phyloP scores from a whole-genome alignment of 2,113 vertebrate genomes.

The Centropus bengalensis region DNA sequence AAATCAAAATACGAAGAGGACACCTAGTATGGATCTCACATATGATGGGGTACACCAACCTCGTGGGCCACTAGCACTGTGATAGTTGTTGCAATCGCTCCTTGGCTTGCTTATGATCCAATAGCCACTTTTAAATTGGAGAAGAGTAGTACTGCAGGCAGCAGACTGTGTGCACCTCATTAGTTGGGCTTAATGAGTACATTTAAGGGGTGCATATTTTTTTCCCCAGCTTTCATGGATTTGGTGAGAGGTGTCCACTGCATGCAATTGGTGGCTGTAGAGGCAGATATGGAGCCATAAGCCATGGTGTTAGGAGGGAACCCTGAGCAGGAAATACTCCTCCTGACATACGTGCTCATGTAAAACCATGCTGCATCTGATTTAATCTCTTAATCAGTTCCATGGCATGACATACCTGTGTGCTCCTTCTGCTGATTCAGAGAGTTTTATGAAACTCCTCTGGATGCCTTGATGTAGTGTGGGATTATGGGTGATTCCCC shows the following conservation, averaged over 20 bases:
- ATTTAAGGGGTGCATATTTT: rapidly evolving
- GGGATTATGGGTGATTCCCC: neutral
- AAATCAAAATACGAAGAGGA: neutral
- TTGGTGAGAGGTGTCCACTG: neutral
- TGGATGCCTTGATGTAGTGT: neutral
- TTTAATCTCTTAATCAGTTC: neutral
- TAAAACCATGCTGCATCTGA: neutral
- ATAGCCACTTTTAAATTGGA: neutral
- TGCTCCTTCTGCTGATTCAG: neutral
- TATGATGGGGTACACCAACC: rapidly evolving
- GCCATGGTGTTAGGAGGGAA: neutral
- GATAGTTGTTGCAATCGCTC: neutral
- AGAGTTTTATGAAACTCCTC: neutral
- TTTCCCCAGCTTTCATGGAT: neutral
- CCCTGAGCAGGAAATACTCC: neutral
- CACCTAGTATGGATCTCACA: rapidly evolving
- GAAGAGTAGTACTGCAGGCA: neutral
- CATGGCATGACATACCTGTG: neutral
- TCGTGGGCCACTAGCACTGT: rapidly evolving
- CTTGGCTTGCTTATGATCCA: neutral
- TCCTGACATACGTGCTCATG: neutral
- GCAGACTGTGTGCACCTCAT: neutral
- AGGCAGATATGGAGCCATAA: neutral
- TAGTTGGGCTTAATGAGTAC: rapidly evolving
- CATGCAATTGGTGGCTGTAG: rapidly evolving